A percentile compares a stretch with the other conserved stretches of the same genome.
phyloP scores from a whole-genome alignment of 2,888 invertebrate genomes.

The Xestobium rufovillosum region DNA sequence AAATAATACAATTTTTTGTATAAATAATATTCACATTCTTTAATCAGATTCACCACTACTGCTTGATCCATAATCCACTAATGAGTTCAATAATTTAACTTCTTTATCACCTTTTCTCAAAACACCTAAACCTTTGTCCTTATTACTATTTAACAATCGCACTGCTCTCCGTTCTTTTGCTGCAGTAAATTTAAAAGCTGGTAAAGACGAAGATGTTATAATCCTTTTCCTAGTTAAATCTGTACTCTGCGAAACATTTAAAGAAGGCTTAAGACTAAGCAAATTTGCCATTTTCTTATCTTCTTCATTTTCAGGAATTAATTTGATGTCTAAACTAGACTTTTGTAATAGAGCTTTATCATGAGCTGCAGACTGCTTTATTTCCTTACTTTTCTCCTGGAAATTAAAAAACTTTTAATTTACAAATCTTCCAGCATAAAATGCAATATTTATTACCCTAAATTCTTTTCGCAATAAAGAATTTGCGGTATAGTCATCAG shows the following conservation, averaged over 20 bases:
- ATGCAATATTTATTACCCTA: conserved; percentile 54
- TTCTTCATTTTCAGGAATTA: conserved; percentile 73
- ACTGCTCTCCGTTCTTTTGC: conserved; percentile 37
- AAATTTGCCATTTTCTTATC: conserved; percentile 74
- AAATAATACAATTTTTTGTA: too few relatives aligned
- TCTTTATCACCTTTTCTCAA: conserved; percentile 19
- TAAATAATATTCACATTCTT: too few relatives aligned
- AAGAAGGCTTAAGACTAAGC: conserved; percentile 56
- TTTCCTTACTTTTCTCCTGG: conserved; percentile 65
- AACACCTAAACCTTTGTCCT: conserved; percentile 28
- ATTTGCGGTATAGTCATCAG: conserved; percentile 90
- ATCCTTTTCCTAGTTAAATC: conserved; percentile 34
- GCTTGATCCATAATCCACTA: too few relatives aligned
- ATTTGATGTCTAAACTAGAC: conserved; percentile 66
- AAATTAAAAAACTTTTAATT: conserved; percentile 25
- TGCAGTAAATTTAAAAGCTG: conserved; percentile 34
- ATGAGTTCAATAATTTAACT: too few relatives aligned
- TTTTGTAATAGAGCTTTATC: conserved; percentile 67
- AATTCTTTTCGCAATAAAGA: conserved; percentile 75
- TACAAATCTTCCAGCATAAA: conserved; percentile 7
- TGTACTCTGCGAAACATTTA: conserved; percentile 51
- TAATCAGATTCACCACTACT: too few relatives aligned
- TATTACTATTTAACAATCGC: conserved; percentile 28
- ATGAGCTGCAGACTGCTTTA: conserved; percentile 61
- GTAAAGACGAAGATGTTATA: conserved; percentile 36